Evolutionary conservation across 2,113 vertebrate genomes (phyloP), one percentile per base, ranked within the genome.

Genomic region (Zapus hudsonius): DNA sequence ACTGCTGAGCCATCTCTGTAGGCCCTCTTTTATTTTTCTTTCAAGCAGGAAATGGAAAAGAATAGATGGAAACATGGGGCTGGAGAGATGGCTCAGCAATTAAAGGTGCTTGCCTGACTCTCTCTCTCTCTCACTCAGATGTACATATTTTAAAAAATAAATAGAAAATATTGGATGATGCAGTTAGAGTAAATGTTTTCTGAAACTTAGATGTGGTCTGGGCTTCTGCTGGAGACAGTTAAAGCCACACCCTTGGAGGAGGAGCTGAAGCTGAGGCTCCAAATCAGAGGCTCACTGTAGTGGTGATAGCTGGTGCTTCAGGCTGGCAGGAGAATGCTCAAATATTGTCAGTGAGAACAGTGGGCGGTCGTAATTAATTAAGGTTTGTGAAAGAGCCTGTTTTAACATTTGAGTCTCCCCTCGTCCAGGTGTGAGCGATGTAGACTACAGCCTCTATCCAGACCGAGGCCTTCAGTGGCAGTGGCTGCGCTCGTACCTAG

Each of bases 381-480:
- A 2, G 52, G 52, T 52, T 3, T 12, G 63, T 29, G 25, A 7
- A 64, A 29, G 61, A 64, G 27, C 47, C 87, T 87, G 33, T 10
- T 23, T 52, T 52, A 7, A 1, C 8, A 15, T 78, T 13, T 72
- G 52, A 85, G 27, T 70, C 20, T 66, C 86, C 81, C 40, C 13
- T 29, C 7, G 47, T 82, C 27, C 94, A 99, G 99, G 99, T 96
- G 98, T 99, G 94, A 99, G 99, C 86, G 99, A 99, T 81, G 99
- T 99, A 97, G 99, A 99, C 97, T 99, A 99, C 96, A 99, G 97
- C 92, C 98, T 99, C 94, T 99, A 99, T 96, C 99, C 99, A 67
- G 96, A 96, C 33, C 98, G 98, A 91, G 93, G 97, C 52, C 98
- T 99, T n/a, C 99, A 99, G 97, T 96, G 98, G 57, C 97, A 98